Percentiles rank a stretch among this genome's conserved stretches.
phyloP scores from a whole-genome alignment of 2,888 invertebrate species.

The Trissonchulus latispiculum region DNA sequence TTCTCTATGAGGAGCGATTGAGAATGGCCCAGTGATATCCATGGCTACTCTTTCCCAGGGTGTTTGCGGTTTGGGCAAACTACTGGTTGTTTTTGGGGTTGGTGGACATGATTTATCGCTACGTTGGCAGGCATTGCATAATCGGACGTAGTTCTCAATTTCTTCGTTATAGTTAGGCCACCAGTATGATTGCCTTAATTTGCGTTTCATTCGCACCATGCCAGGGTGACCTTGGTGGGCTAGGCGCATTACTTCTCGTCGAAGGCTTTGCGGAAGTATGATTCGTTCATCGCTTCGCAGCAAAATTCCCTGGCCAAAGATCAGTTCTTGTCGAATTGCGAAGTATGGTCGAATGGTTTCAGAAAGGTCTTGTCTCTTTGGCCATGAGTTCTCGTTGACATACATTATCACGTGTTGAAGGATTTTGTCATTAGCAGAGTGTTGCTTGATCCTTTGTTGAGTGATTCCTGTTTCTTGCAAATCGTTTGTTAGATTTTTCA shows the following conservation, averaged over 20 bases:
- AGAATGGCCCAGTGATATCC: background rate
- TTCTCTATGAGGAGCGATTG: background rate
- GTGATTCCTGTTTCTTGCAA: background rate
- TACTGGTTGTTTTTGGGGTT: no score
- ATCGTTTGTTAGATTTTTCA: no score
- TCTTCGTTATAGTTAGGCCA: slow-evolving; percentile 1
- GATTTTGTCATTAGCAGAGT: background rate
- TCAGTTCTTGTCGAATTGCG: background rate
- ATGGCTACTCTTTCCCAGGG: background rate
- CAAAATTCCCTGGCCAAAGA: background rate
- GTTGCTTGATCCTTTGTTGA: background rate
- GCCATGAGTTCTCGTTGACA: background rate
- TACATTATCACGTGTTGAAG: background rate
- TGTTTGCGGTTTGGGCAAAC: background rate
- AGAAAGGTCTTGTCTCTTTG: background rate
- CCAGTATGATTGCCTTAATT: slow-evolving; percentile 1
- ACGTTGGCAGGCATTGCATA: slow-evolving; percentile 4
- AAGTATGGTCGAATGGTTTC: background rate
- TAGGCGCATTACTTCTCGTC: background rate
- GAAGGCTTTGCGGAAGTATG: background rate
- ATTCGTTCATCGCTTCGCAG: slow-evolving; percentile 4
- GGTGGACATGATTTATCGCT: slow-evolving; percentile 1
- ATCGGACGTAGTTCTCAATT: slow-evolving; percentile 3
- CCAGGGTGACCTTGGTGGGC: slow-evolving; percentile 16
- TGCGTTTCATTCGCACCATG: slow-evolving; percentile 13